A percentile compares a stretch with the other conserved stretches of the same genome.
phyloP scores from a whole-genome alignment of 1,140 invertebrate genomes.

The Saccostrea glomerata region DNA sequence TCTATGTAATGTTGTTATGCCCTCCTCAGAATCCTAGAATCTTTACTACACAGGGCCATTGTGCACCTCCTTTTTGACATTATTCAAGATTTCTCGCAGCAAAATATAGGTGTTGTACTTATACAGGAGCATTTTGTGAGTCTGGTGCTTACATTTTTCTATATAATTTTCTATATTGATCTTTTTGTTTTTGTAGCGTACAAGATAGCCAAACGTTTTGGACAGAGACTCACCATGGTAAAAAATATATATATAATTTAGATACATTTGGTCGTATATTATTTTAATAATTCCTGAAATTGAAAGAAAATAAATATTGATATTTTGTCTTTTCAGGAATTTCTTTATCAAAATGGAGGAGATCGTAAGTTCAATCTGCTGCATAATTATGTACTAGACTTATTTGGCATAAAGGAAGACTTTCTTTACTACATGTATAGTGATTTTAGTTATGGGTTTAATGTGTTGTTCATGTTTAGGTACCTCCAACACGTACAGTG shows the following conservation, averaged over 20 bases:
- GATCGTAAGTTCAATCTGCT: slow-evolving; percentile 64
- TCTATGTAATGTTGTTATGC: background rate
- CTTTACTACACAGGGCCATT: no score
- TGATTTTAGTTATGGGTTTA: background rate
- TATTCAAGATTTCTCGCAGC: no score
- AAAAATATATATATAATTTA: slow-evolving; percentile 34
- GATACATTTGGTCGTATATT: background rate
- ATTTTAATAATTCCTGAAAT: background rate
- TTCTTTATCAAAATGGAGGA: slow-evolving; percentile 72
- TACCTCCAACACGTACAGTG: slow-evolving; percentile 28
- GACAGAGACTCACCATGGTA: slow-evolving; percentile 72
- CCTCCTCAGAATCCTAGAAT: no score
- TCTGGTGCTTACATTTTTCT: no score
- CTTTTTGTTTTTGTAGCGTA: slow-evolving; percentile 57
- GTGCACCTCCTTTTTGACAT: no score
- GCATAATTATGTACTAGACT: no score
- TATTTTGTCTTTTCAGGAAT: slow-evolving; percentile 64
- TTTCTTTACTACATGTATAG: background rate
- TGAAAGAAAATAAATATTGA: background rate
- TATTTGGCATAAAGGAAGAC: no score
- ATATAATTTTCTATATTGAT: background rate
- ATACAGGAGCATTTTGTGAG: no score
- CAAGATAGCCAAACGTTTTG: slow-evolving; percentile 65
- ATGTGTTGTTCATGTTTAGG: slow-evolving; percentile 49
- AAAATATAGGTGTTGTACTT: no score